Percentiles rank a stretch among this genome's conserved stretches.
These are phyloP conservation scores for Columbina picui DNA, from an alignment of 2,113 vertebrate genomes.

Conservation along the genomic window DNA sequence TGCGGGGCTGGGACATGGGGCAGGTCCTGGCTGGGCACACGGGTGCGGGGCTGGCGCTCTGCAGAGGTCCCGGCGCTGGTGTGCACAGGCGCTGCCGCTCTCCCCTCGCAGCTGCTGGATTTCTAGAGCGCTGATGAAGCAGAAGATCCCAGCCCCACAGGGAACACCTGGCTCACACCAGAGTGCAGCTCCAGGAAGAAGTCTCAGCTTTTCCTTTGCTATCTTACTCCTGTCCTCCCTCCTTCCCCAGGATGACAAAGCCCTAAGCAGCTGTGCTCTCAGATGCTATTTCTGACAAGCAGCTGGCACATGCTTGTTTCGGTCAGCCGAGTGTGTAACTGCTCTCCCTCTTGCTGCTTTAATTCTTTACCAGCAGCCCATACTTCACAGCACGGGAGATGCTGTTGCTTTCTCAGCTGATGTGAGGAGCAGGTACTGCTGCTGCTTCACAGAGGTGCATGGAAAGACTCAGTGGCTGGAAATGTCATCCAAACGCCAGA, in stretches of 20 bases:
- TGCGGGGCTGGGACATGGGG: no score
- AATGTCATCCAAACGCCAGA: background rate
- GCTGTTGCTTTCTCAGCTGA: background rate
- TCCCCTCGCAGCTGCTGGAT: conserved; percentile 75
- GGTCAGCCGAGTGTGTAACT: background rate
- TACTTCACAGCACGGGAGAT: background rate
- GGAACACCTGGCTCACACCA: accelerated
- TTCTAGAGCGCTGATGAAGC: conserved; percentile 59
- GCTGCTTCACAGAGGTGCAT: background rate
- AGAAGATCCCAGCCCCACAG: background rate
- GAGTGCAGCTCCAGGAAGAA: background rate
- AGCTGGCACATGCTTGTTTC: background rate
- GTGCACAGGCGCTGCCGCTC: background rate
- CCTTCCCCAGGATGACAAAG: background rate
- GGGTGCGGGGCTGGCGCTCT: no score
- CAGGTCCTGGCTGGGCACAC: no score
- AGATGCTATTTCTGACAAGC: background rate
- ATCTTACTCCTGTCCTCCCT: background rate
- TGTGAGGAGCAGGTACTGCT: background rate
- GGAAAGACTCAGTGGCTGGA: background rate
- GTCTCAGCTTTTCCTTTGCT: background rate
- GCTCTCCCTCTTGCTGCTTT: background rate
- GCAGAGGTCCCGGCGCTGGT: no score
- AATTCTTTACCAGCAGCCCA: background rate
- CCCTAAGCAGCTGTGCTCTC: background rate